Percentiles rank a stretch among this genome's conserved stretches.
These are phyloP conservation scores for Heliornis fulica DNA, from an alignment of 2,113 vertebrate species.

Conservation along the genomic window DNA sequence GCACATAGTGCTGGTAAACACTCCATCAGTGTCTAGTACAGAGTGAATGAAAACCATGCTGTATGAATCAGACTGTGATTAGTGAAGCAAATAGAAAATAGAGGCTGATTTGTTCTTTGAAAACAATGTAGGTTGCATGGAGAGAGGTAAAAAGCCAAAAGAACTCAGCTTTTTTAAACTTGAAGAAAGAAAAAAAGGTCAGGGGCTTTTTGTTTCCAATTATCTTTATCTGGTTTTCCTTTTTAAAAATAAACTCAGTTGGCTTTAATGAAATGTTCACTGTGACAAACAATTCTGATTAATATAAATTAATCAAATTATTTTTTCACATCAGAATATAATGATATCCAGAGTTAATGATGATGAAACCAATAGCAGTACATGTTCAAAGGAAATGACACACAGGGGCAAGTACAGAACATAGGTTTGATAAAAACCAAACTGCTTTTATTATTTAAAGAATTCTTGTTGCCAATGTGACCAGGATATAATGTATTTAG, in stretches of 20 bases:
- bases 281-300: neutral
- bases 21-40: neutral
- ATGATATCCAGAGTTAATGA: neutral
- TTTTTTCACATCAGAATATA: neutral
- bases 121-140: accelerated
- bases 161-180: neutral
- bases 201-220: neutral
- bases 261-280: neutral
- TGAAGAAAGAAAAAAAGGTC: neutral
- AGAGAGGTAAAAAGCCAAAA: neutral
- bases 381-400: neutral
- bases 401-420: neutral
- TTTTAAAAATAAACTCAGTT: neutral
- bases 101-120: neutral
- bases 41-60: neutral
- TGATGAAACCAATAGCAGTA: neutral
- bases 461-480: neutral
- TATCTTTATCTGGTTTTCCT: neutral
- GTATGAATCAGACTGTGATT: neutral
- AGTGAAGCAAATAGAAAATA: neutral
- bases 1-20: neutral
- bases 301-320: neutral
- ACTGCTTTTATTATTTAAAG: neutral
- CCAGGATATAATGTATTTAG: neutral
- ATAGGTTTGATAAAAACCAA: neutral